These are phyloP conservation scores for Chromobotia macracanthus DNA, from an alignment of 2,797 vertebrate species.

Conservation along the genomic window DNA sequence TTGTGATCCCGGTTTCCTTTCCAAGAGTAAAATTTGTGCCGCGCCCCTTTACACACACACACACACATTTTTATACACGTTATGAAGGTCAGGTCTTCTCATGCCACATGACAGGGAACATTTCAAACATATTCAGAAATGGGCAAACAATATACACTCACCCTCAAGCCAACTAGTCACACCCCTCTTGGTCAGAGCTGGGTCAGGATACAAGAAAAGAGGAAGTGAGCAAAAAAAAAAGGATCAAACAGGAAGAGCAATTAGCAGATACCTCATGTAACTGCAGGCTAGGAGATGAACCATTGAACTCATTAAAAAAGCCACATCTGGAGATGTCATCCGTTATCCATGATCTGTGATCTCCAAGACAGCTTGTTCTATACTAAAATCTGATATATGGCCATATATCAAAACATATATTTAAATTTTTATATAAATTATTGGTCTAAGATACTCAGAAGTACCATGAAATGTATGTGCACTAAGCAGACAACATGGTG, in stretches of 20 bases:
- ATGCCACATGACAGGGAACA: slow-evolving; percentile 26
- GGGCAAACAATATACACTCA: slow-evolving; percentile 14
- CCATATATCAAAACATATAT: not conserved
- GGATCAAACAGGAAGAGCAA: slow-evolving; percentile 40
- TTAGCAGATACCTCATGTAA: slow-evolving; percentile 40
- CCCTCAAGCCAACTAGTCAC: not conserved
- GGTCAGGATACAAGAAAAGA: slow-evolving; percentile 37
- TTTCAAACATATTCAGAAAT: slow-evolving; percentile 40
- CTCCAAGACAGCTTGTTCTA: not conserved
- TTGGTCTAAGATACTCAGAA: too few relatives aligned
- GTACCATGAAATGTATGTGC: too few relatives aligned
- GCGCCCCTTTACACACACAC: slow-evolving; percentile 37
- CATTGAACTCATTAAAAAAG: slow-evolving; percentile 27
- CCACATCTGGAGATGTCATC: slow-evolving; percentile 14
- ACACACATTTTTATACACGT: slow-evolving; percentile 1
- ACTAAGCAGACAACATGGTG: too few relatives aligned
- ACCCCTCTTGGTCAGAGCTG: slow-evolving; percentile 10
- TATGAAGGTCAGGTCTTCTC: slow-evolving; percentile 27
- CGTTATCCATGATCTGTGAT: slow-evolving; percentile 30
- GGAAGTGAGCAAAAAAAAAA: slow-evolving; percentile 30
- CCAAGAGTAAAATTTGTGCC: slow-evolving; percentile 54
- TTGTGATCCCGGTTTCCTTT: slow-evolving; percentile 60
- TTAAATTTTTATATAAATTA: not conserved
- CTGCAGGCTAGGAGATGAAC: slow-evolving; percentile 35
- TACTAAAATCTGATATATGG: not conserved